These are phyloP conservation scores for Anarhynchus alexandrinus DNA, from an alignment of 2,113 vertebrate species.

Conservation along the genomic window DNA sequence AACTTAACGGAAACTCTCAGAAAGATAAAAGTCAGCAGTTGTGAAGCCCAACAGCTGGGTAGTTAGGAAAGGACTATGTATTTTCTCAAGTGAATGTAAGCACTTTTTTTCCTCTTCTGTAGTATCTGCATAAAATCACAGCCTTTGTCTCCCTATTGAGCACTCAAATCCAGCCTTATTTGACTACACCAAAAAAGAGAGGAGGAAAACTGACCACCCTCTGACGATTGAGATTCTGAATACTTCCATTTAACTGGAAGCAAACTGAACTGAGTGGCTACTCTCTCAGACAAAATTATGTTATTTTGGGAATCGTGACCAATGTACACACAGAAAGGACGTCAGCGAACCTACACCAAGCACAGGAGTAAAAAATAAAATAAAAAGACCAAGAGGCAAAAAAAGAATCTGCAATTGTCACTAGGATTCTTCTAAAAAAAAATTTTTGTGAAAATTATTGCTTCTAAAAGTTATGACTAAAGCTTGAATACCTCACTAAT, in stretches of 20 bases:
- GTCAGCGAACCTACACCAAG: background rate
- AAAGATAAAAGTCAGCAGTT: background rate
- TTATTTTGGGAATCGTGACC: background rate
- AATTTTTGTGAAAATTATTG: background rate
- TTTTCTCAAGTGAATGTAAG: background rate
- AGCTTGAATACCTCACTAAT: background rate
- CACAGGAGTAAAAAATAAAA: background rate
- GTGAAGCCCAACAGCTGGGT: background rate
- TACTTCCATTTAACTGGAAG: background rate
- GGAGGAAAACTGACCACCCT: background rate
- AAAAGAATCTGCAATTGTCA: background rate
- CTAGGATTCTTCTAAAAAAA: background rate
- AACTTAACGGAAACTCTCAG: background rate
- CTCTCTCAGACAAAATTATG: background rate
- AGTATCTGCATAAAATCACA: background rate
- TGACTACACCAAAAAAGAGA: background rate
- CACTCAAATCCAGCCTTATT: background rate
- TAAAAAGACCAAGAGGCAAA: background rate
- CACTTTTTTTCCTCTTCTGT: background rate
- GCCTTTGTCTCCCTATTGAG: background rate
- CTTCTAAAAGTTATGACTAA: background rate
- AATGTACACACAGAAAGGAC: background rate
- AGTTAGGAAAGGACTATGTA: background rate
- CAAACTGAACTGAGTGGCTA: background rate
- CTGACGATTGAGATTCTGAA: background rate